Evolutionary conservation across 2,888 invertebrate genomes (phyloP), one percentile per base, ranked within the genome.

Genomic region (Anagyrus pseudococci): DNA sequence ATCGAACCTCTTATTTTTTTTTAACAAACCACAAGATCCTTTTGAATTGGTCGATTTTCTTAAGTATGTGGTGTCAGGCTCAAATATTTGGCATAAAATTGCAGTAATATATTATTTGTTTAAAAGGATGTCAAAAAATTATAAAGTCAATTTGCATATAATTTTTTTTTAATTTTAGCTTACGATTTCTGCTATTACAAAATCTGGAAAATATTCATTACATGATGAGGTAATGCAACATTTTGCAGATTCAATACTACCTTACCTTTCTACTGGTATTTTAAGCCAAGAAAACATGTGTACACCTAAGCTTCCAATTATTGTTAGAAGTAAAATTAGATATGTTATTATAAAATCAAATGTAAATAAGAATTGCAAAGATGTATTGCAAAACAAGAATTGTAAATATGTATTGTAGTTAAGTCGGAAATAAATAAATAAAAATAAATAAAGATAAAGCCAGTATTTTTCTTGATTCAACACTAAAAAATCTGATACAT

Each of bases 271-370:
- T 4, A 52, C 40, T 33, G 20, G 43, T 62, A 53, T 48, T 20
- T 54, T 37, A 22, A 50, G 25, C 26, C 26, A 58, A 20, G 64
- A 61, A 47, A 64, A 55, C 4, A 52, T 44, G 44, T 58, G 64
- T 44, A 69, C 44, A 25, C 64, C 67, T 2, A 66, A 70, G 58
- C 75, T 79, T 68, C 80, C 80, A 55, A 78, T 78, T 46, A 76
- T 75, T 41, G 74, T 79, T 26, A 77, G 75, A 63, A 77, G 76
- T 63, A 81, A 80, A 69, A 77, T 80, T 64, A 79, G 76, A n/a
- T 80, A 78, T 53, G 75, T 74, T 0, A 73, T 73, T 37, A 70
- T 80, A 6, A 73, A 71, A 44, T 72, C 75, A 8, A 64, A 62
- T 23, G 58, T 70, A 19, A 69, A 64, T 37, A 72, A 59, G 55